Evolutionary conservation across 2,797 vertebrate species (phyloP).

Genomic region (Artibeus jamaicensis): DNA sequence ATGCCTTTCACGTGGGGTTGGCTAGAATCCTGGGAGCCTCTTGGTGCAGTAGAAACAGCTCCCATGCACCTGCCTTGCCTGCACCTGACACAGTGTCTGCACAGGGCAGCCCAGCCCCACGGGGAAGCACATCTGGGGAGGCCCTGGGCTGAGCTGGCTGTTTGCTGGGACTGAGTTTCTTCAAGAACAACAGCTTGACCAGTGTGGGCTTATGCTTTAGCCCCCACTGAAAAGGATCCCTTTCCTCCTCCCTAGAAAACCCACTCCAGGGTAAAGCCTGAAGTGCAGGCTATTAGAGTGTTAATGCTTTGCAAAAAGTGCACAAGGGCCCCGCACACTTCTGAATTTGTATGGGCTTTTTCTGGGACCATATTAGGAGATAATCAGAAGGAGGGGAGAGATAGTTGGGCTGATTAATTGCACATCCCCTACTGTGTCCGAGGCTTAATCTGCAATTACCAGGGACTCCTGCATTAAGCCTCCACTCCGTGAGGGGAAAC

Average conservation of each 20-base stretch:
- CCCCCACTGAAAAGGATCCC: not conserved
- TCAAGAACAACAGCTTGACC: not conserved
- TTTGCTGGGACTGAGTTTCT: not conserved
- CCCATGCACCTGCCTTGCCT: not conserved
- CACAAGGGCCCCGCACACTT: constrained; percentile 48
- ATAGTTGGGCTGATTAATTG: constrained; percentile 69
- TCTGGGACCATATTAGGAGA: constrained; percentile 66
- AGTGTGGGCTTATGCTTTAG: not conserved
- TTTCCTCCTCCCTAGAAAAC: constrained; percentile 49
- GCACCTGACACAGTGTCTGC: not conserved
- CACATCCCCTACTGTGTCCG: constrained; percentile 50
- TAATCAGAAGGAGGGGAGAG: constrained; percentile 69
- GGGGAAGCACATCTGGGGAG: not conserved
- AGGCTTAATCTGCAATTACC: constrained; percentile 66
- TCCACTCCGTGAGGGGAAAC: not conserved
- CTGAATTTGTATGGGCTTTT: constrained; percentile 67
- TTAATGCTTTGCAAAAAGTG: constrained; percentile 56
- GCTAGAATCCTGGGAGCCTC: not conserved
- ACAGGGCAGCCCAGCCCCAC: not conserved
- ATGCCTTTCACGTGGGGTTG: not conserved
- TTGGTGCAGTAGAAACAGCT: not conserved
- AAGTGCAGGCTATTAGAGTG: constrained; percentile 60
- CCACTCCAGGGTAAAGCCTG: not conserved
- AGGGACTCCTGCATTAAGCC: not conserved
- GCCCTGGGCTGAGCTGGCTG: not conserved